These are phyloP conservation scores for Zaprionus taronus DNA, from an alignment of 1,140 invertebrate genomes.

Conservation along the genomic window DNA sequence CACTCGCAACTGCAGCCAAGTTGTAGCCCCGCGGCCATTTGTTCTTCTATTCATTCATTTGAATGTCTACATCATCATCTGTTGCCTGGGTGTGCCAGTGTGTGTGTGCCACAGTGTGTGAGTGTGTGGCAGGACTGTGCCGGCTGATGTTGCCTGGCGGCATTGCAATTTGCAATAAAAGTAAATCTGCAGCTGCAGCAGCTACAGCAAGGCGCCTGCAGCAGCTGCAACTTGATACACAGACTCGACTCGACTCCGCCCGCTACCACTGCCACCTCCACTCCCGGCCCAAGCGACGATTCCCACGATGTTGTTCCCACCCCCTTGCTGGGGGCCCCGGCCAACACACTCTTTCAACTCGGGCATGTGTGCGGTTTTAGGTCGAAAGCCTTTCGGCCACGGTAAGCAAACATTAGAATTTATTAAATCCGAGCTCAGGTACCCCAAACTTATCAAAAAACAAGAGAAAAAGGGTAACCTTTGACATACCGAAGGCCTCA, in stretches of 20 bases:
- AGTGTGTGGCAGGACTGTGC: neutral
- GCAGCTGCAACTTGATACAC: constrained; percentile 15
- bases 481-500: neutral
- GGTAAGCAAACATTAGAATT: constrained; percentile 81
- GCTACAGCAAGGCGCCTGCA: constrained; percentile 2
- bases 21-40: constrained; percentile 12
- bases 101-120: constrained; percentile 5
- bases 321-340: neutral
- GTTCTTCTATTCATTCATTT: constrained; percentile 64
- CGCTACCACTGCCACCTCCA: neutral
- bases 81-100: constrained; percentile 3
- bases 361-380: constrained; percentile 46
- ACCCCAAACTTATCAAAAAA: constrained; percentile 3
- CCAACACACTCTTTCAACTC: neutral
- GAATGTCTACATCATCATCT: constrained; percentile 73
- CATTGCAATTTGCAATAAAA: constrained; percentile 79
- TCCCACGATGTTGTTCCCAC: neutral
- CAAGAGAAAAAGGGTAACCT: neutral
- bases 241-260: neutral
- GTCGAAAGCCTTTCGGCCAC: constrained; percentile 73
- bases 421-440: constrained; percentile 70
- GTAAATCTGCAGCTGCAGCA: constrained; percentile 65
- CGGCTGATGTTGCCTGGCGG: constrained; percentile 18
- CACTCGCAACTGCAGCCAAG: constrained; percentile 17
- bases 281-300: neutral